A percentile compares a stretch with the other conserved stretches of the same genome.
phyloP scores from a whole-genome alignment of 2,113 vertebrate species.

The Bostrychus sinensis region DNA sequence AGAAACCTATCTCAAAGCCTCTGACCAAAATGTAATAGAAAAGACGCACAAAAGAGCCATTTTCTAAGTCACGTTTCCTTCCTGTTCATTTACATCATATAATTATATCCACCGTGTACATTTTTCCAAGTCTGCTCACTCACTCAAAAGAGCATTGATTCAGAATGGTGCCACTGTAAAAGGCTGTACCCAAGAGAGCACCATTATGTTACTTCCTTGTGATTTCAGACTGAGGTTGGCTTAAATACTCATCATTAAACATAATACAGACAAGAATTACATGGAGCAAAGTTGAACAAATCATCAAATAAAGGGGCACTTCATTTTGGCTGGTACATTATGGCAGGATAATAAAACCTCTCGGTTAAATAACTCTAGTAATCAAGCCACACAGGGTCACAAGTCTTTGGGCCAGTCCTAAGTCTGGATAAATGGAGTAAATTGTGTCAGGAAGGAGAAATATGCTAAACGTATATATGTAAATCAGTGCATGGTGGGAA shows the following conservation, averaged over 20 bases:
- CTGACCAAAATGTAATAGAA: background rate
- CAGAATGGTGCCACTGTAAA: constrained; percentile 7
- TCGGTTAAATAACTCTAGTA: too few relatives aligned
- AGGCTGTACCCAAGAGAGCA: constrained; percentile 20
- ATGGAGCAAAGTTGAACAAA: background rate
- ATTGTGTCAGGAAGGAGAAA: too few relatives aligned
- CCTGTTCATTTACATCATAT: constrained; percentile 51
- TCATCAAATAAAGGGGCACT: background rate
- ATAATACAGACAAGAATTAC: background rate
- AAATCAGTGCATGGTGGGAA: too few relatives aligned
- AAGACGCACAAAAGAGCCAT: constrained; percentile 43
- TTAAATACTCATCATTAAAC: background rate
- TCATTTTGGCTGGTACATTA: too few relatives aligned
- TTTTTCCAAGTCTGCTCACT: constrained; percentile 31
- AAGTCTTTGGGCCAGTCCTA: too few relatives aligned
- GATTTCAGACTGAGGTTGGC: constrained; percentile 3
- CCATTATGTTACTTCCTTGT: constrained; percentile 33
- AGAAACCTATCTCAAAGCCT: constrained; percentile 15
- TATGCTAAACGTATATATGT: too few relatives aligned
- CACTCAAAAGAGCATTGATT: constrained; percentile 43
- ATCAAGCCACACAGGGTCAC: too few relatives aligned
- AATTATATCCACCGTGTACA: constrained; percentile 37
- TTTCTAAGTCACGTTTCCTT: constrained; percentile 47
- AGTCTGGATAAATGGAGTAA: too few relatives aligned
- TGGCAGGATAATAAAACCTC: too few relatives aligned